These are phyloP conservation scores for Rugalucina vietnamica DNA, from an alignment of 2,888 invertebrate genomes.

Conservation along the genomic window DNA sequence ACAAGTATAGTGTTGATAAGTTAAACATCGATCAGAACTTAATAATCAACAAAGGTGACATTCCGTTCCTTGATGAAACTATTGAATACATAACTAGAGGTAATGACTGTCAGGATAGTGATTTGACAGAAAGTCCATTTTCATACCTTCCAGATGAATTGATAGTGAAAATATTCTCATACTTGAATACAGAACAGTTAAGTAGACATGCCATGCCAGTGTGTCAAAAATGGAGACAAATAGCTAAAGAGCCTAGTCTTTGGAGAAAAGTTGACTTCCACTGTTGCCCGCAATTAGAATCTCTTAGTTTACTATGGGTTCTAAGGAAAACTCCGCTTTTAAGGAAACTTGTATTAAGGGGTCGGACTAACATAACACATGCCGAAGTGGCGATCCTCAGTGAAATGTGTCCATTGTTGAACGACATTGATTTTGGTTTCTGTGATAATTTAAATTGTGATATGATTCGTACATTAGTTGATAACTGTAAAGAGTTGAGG, in stretches of 20 bases:
- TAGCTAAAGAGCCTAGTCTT: conserved; percentile 66
- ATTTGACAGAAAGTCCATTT: conserved; percentile 17
- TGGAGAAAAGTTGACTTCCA: conserved; percentile 69
- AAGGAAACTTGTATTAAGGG: conserved; percentile 59
- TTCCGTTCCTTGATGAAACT: no score
- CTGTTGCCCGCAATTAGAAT: conserved; percentile 39
- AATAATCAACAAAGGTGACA: no score
- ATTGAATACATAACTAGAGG: no score
- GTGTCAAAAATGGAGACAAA: conserved; percentile 65
- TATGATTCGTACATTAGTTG: conserved; percentile 62
- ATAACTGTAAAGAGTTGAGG: conserved; percentile 62
- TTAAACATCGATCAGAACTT: no score
- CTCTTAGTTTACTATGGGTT: conserved; percentile 59
- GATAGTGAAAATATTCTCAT: conserved; percentile 71
- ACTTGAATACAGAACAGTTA: conserved; percentile 61
- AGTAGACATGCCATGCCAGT: conserved; percentile 63
- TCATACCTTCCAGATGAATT: conserved; percentile 68
- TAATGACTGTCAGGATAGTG: no score
- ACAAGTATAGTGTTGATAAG: no score
- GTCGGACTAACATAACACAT: conserved; percentile 54
- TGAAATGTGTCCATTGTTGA: conserved; percentile 61
- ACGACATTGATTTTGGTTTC: conserved; percentile 71
- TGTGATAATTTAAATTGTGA: conserved; percentile 61
- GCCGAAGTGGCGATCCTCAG: conserved; percentile 68
- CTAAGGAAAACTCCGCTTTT: conserved; percentile 60